phyloP scores from a whole-genome alignment of 2,797 vertebrate species.

The Hoplostethus atlanticus region DNA sequence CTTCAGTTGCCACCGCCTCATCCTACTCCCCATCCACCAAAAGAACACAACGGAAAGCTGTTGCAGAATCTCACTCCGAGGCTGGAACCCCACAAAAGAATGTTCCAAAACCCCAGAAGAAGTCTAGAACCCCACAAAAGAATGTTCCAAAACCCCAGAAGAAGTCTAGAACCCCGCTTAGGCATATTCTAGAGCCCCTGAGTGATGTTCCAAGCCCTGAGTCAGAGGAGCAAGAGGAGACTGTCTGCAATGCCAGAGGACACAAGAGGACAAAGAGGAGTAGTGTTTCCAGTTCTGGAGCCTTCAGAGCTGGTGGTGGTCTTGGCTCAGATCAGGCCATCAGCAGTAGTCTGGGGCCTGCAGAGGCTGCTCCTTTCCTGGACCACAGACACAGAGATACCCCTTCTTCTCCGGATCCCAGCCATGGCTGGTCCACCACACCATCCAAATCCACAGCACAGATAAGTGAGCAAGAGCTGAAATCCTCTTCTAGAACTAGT shows the following conservation, averaged over 20 bases:
- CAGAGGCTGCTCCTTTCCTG: slow-evolving; percentile 55
- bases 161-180: slow-evolving; percentile 32
- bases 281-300: slow-evolving; percentile 69
- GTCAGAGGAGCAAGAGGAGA: slow-evolving; percentile 66
- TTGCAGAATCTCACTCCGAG: slow-evolving; percentile 26
- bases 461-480: slow-evolving; percentile 37
- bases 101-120: slow-evolving; percentile 48
- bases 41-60: slow-evolving; percentile 9
- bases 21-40: slow-evolving; percentile 37
- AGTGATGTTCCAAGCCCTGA: slow-evolving; percentile 53
- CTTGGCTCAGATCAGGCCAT: slow-evolving; percentile 58
- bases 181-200: slow-evolving; percentile 45
- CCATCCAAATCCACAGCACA: slow-evolving; percentile 61
- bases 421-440: slow-evolving; percentile 41
- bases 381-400: slow-evolving; percentile 66
- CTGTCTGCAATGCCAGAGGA: slow-evolving; percentile 57
- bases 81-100: slow-evolving; percentile 33
- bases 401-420: slow-evolving; percentile 65
- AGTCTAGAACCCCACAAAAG: slow-evolving; percentile 34
- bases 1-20: slow-evolving; percentile 21
- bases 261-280: slow-evolving; percentile 70
- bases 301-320: slow-evolving; percentile 63
- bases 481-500: slow-evolving; percentile 23
- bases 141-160: slow-evolving; percentile 36
- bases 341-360: slow-evolving; percentile 66